Percentiles rank a stretch among this genome's conserved stretches.
Conservation (phyloP, 2,888 invertebrate genomes). For the Conops quadrifasciatus region DNA sequence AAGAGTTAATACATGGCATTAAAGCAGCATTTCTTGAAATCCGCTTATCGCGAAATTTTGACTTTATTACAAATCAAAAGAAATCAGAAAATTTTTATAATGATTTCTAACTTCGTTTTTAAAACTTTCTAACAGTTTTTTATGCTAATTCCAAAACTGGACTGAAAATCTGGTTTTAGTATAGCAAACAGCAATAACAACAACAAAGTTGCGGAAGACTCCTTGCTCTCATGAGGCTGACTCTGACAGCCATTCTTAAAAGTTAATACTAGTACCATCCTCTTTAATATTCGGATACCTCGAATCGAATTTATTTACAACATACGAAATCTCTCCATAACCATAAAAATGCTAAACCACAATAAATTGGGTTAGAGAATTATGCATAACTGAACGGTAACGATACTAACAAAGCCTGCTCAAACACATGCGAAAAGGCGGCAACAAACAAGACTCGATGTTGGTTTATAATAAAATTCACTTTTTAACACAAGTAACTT, state of each 20-base stretch:
- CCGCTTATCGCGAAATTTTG: no score
- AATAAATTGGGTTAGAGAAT: constrained; percentile 29
- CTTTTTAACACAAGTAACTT: constrained; percentile 39
- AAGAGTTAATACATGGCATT: no score
- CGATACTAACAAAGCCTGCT: constrained; percentile 3
- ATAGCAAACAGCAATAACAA: neutral
- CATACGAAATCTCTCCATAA: constrained; percentile 28
- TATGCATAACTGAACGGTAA: constrained; percentile 20
- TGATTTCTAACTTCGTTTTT: no score
- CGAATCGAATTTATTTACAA: constrained; percentile 16
- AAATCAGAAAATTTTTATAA: no score
- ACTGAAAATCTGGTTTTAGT: neutral
- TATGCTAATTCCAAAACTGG: neutral
- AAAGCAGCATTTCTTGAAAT: no score
- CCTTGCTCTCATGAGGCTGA: neutral
- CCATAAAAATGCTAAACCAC: constrained; percentile 33
- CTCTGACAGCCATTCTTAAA: neutral
- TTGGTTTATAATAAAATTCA: constrained; percentile 46
- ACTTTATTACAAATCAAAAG: no score
- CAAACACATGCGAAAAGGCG: constrained; percentile 9
- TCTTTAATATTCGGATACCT: neutral
- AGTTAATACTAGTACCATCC: neutral
- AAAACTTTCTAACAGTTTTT: no score
- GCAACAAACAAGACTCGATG: constrained; percentile 42
- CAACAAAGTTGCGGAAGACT: neutral